Conservation (phyloP, 2,888 invertebrate genomes). For the Hesperia comma region DNA sequence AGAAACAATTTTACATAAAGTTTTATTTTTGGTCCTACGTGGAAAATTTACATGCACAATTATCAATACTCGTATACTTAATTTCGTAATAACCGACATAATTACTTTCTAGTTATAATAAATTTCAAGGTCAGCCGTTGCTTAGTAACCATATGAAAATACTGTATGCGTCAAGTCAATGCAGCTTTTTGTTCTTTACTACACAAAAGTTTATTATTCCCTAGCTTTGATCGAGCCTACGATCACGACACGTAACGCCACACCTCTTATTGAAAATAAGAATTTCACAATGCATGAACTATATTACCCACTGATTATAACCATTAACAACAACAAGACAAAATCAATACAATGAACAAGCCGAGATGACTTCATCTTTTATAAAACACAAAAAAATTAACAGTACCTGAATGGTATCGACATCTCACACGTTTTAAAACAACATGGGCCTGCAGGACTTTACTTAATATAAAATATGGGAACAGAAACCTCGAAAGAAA, state of each 20-base stretch:
- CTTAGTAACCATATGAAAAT: slow-evolving; percentile 64
- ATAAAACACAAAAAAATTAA: slow-evolving; percentile 21
- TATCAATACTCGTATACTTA: not conserved
- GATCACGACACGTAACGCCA: not conserved
- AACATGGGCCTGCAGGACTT: slow-evolving; percentile 20
- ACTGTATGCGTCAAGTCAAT: slow-evolving; percentile 63
- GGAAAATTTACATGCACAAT: not conserved
- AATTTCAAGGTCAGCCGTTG: slow-evolving; percentile 56
- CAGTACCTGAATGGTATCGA: slow-evolving; percentile 51
- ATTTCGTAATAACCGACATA: not conserved
- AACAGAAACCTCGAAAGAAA: slow-evolving; percentile 43
- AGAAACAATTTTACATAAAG: too few species aligned
- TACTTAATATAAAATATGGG: slow-evolving; percentile 39
- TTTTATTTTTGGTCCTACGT: too few species aligned
- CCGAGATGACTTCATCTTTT: not conserved
- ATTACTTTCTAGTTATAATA: slow-evolving; percentile 15
- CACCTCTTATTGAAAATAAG: not conserved
- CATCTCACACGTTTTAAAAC: slow-evolving; percentile 45
- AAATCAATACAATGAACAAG: slow-evolving; percentile 58
- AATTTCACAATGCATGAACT: not conserved
- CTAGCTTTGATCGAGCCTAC: not conserved
- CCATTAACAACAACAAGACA: not conserved
- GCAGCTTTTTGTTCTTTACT: slow-evolving; percentile 53
- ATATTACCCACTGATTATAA: not conserved
- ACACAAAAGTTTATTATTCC: not conserved